Conservation (phyloP, 2,888 invertebrate genomes). For the Molorchus minor region DNA sequence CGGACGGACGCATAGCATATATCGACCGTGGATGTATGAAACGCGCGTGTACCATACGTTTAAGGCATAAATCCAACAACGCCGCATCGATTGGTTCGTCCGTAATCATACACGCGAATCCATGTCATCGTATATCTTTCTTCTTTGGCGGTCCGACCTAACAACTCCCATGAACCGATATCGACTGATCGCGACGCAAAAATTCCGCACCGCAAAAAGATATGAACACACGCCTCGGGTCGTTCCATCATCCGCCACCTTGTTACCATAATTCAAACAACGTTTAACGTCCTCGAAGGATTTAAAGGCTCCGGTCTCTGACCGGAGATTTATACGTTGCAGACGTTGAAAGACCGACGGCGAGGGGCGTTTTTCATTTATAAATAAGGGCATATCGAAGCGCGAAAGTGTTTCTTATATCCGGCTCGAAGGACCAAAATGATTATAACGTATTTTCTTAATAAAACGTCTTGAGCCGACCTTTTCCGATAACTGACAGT, state of each 20-base stretch:
- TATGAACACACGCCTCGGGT: conserved; percentile 37
- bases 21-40: conserved; percentile 8
- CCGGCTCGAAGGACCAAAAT: no score
- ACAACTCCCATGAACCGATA: conserved; percentile 49
- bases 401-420: no score
- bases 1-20: no score
- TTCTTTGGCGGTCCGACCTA: conserved; percentile 51
- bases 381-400: no score
- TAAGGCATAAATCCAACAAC: conserved; percentile 34
- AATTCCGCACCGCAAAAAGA: conserved; percentile 42
- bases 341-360: no score
- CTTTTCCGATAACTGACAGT: no score
- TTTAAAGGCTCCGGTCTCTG: no score
- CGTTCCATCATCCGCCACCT: conserved; percentile 42
- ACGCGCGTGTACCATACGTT: conserved; percentile 33
- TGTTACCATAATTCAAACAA: conserved; percentile 42
- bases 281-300: conserved; percentile 9
- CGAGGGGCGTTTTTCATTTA: no score
- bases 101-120: conserved; percentile 50
- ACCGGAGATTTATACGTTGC: no score
- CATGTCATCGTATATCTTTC: conserved; percentile 51
- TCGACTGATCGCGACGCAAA: conserved; percentile 40
- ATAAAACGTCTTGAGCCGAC: no score
- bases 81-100: conserved; percentile 46
- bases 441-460: no score